Conservation (phyloP, 2,888 invertebrate genomes). For the Myopa tessellatipennis region DNA sequence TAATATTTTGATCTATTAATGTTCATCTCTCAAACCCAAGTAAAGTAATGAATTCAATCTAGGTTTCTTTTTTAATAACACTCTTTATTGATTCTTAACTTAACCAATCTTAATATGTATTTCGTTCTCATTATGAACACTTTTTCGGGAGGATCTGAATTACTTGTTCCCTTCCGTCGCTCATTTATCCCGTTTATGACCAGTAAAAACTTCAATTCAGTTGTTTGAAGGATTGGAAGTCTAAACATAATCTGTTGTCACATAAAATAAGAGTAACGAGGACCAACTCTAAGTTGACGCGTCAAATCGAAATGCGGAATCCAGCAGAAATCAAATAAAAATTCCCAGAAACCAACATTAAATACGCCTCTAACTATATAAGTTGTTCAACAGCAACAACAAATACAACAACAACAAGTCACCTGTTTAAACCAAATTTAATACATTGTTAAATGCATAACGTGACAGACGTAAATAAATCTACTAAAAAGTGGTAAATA, state of each 20-base stretch:
- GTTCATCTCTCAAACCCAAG: no score
- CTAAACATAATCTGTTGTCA: not conserved
- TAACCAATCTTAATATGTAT: no score
- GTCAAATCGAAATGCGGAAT: conserved; percentile 11
- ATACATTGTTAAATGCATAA: not conserved
- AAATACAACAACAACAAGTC: not conserved
- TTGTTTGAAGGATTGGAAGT: not conserved
- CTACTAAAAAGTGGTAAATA: conserved; percentile 8
- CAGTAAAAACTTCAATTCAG: not conserved
- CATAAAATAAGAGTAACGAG: not conserved
- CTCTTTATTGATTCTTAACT: no score
- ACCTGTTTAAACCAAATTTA: not conserved
- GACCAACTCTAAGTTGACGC: not conserved
- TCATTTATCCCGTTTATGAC: not conserved
- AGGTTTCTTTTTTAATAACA: no score
- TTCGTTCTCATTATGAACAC: no score
- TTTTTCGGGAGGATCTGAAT: not conserved
- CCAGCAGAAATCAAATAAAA: not conserved
- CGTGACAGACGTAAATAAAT: not conserved
- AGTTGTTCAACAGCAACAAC: not conserved
- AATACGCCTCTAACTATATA: not conserved
- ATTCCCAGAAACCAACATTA: not conserved
- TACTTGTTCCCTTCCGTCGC: not conserved
- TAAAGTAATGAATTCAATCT: no score
- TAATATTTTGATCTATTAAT: no score